phyloP scores from a whole-genome alignment of 2,797 vertebrate species.

The Intellagama lesueurii region DNA sequence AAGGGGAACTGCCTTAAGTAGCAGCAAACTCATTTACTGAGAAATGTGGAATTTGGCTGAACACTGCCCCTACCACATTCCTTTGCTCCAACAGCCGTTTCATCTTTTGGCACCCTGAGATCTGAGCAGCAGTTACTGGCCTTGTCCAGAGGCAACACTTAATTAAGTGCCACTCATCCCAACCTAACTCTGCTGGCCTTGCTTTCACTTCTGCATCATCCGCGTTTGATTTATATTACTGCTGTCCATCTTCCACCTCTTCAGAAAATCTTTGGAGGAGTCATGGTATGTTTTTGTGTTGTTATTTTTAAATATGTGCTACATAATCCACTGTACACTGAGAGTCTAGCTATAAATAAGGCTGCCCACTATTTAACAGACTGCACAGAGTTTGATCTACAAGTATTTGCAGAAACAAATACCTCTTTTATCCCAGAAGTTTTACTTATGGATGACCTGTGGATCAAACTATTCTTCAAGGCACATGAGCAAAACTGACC shows the following conservation, averaged over 20 bases:
- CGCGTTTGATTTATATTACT: conserved; percentile 17
- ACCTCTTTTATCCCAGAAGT: neutral
- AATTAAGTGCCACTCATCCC: conserved; percentile 17
- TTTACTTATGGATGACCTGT: neutral
- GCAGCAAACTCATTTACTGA: neutral
- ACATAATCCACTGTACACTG: neutral
- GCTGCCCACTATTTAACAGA: neutral
- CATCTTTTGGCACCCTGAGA: conserved; percentile 17
- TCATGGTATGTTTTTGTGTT: neutral
- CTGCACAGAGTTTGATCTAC: neutral
- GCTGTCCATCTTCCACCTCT: neutral
- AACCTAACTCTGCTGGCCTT: conserved; percentile 3
- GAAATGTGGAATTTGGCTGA: neutral
- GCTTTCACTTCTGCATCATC: conserved; percentile 27
- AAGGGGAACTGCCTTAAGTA: neutral
- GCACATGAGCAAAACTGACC: neutral
- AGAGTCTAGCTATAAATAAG: neutral
- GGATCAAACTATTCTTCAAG: neutral
- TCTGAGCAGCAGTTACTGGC: conserved; percentile 10
- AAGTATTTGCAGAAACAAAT: neutral
- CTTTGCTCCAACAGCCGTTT: neutral
- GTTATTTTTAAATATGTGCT: neutral
- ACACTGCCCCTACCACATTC: neutral
- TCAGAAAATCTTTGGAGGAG: conserved; percentile 10
- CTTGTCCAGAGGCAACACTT: conserved; percentile 31